A percentile compares a stretch with the other conserved stretches of the same genome.
phyloP scores from a whole-genome alignment of 92 coral and sea anemone genomes.

The Umimayanthus chanpuru region DNA sequence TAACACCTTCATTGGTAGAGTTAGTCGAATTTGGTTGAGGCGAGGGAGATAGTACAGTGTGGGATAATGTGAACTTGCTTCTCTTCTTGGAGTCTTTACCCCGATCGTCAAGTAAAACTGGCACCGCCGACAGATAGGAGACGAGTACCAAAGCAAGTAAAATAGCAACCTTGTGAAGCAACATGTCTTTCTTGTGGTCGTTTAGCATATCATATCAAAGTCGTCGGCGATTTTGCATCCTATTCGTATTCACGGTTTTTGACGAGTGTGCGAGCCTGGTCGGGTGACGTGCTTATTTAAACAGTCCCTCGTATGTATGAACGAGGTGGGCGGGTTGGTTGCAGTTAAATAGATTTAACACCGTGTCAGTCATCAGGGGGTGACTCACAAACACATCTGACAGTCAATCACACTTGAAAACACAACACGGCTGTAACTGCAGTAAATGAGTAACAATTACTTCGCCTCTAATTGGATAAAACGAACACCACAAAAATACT shows the following conservation, averaged over 20 bases:
- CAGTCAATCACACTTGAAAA: constrained; percentile 78
- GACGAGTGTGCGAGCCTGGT: constrained; percentile 17
- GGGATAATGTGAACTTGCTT: constrained; percentile 35
- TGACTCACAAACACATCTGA: constrained; percentile 85
- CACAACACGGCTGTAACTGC: constrained; percentile 68
- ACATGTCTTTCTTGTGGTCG: constrained; percentile 60
- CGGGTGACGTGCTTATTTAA: constrained; percentile 62
- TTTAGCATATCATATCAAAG: constrained; percentile 57
- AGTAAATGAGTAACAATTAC: constrained; percentile 43
- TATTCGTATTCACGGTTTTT: constrained; percentile 54
- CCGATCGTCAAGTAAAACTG: constrained; percentile 68
- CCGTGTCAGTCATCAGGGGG: constrained; percentile 90
- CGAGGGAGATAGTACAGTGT: neutral
- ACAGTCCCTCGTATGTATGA: constrained; percentile 54
- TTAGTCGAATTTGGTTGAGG: constrained; percentile 7
- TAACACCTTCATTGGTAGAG: neutral
- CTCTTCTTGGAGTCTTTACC: constrained; percentile 63
- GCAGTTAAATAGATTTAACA: constrained; percentile 82
- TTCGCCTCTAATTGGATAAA: constrained; percentile 43
- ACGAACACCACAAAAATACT: constrained; percentile 34
- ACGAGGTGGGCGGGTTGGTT: constrained; percentile 89
- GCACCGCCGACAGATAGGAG: constrained; percentile 77
- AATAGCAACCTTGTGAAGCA: constrained; percentile 69
- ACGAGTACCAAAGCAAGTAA: constrained; percentile 73
- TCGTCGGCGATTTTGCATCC: constrained; percentile 43